Percentiles rank a stretch among this genome's conserved stretches.
phyloP scores from a whole-genome alignment of 2,888 invertebrate genomes.

The Protophormia terraenovae region DNA sequence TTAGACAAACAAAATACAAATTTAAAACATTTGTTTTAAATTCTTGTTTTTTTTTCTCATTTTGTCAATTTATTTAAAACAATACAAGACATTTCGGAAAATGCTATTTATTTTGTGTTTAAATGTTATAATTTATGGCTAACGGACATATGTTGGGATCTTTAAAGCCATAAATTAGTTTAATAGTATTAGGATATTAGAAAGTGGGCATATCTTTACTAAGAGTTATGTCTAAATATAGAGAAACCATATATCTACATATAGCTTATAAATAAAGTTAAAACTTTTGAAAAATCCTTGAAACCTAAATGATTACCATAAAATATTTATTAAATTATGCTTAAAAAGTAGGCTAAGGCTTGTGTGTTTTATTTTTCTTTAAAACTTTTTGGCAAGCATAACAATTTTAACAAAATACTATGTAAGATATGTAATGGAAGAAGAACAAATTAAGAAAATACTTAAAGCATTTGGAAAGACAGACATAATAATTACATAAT shows the following conservation, averaged over 20 bases:
- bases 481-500: no score
- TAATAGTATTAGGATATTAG: neutral
- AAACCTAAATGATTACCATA: neutral
- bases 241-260: no score
- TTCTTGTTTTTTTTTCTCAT: neutral
- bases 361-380: neutral
- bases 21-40: neutral
- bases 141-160: neutral
- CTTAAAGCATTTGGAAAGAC: no score
- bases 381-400: no score
- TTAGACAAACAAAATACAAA: neutral
- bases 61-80: neutral
- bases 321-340: neutral
- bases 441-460: no score
- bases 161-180: constrained; percentile 8
- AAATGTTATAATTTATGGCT: constrained; percentile 27
- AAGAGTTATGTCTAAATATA: neutral
- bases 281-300: neutral
- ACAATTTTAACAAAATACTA: no score
- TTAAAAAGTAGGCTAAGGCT: neutral
- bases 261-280: neutral
- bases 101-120: neutral
- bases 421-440: no score
- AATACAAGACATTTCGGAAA: neutral
- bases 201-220: neutral